Conservation (phyloP, 2,113 vertebrate species). For the Pterocles orientalis region DNA sequence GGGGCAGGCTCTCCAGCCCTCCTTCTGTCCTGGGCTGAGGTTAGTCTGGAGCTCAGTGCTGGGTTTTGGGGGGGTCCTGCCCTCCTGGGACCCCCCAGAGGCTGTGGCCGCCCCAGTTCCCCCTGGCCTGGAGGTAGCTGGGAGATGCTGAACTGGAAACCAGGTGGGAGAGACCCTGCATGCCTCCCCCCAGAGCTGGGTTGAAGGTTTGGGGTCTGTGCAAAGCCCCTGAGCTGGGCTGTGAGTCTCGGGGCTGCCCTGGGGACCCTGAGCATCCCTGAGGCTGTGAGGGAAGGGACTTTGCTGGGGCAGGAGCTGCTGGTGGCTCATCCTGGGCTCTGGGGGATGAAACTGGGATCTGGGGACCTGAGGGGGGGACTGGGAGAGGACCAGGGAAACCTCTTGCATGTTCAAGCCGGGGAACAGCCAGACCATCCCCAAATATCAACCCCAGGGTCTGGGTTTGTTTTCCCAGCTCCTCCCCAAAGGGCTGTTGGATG, state of each 20-base stretch:
- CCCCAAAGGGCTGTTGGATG: neutral
- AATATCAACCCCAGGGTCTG: neutral
- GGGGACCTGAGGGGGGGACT: neutral
- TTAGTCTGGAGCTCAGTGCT: neutral
- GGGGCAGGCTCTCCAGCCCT: no score
- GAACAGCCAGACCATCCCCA: rapidly evolving
- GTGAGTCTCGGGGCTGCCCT: neutral
- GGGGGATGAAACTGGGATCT: neutral
- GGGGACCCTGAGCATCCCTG: no score
- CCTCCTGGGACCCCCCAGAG: neutral
- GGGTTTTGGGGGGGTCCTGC: neutral
- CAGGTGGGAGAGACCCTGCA: neutral
- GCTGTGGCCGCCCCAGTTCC: neutral
- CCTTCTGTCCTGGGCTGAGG: neutral
- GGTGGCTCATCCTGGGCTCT: neutral
- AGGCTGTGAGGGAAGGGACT: neutral
- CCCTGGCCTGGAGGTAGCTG: neutral
- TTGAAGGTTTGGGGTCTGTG: neutral
- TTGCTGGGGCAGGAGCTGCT: neutral
- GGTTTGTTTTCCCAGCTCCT: neutral
- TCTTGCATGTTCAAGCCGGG: neutral
- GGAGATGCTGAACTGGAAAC: no score
- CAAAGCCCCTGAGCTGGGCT: no score
- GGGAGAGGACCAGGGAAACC: no score
- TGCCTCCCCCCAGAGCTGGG: neutral